Percentiles rank a stretch among this genome's conserved stretches.
phyloP scores from a whole-genome alignment of 1,140 invertebrate genomes.

The Pseudachorutes palmiensis region DNA sequence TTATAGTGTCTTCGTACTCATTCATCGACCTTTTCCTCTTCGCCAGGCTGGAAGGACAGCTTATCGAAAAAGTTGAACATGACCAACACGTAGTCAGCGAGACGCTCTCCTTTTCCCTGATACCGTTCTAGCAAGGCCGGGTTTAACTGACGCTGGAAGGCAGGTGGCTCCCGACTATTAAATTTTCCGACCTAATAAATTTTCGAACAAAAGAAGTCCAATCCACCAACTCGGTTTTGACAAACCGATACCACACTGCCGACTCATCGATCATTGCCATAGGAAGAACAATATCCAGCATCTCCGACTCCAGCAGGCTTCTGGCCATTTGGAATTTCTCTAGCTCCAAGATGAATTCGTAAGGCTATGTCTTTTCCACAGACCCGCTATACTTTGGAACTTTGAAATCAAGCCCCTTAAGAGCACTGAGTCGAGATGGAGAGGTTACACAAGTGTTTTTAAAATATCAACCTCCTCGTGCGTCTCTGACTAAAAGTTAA shows the following conservation, averaged over 20 bases:
- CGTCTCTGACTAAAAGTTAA: too few relatives aligned
- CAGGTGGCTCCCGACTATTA: constrained; percentile 16
- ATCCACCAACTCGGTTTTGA: neutral
- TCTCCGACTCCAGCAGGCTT: neutral
- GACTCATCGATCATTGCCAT: constrained; percentile 6
- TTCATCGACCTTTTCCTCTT: constrained; percentile 2
- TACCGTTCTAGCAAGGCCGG: constrained; percentile 13
- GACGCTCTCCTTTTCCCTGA: constrained; percentile 14
- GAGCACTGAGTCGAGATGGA: too few relatives aligned
- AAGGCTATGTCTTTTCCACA: neutral
- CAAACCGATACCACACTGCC: constrained; percentile 6
- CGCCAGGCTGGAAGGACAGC: neutral
- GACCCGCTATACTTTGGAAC: constrained; percentile 11
- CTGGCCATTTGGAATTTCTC: constrained; percentile 11
- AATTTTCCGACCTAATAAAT: constrained; percentile 14
- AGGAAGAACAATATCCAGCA: constrained; percentile 11
- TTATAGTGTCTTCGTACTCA: too few relatives aligned
- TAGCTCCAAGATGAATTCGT: constrained; percentile 8
- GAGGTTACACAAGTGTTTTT: too few relatives aligned
- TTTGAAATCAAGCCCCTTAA: constrained; percentile 12
- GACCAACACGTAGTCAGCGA: constrained; percentile 17
- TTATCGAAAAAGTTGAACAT: constrained; percentile 18
- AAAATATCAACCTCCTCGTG: too few relatives aligned
- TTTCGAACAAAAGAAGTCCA: constrained; percentile 1
- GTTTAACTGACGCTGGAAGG: constrained; percentile 6